Conservation (phyloP, 2,888 invertebrate species). For the Oxyteleia sp. region DNA sequence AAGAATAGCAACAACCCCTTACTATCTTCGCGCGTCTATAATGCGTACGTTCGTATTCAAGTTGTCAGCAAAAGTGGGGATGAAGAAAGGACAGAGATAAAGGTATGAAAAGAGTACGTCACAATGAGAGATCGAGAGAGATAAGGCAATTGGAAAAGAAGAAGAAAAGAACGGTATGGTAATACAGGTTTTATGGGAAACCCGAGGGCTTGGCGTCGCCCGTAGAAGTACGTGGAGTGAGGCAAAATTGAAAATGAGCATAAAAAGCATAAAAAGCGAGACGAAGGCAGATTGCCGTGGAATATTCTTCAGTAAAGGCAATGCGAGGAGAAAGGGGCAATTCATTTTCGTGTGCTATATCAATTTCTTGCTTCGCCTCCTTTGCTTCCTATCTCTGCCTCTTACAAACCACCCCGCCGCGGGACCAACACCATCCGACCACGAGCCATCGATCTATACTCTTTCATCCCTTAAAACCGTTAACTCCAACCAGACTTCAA, state of each 20-base stretch:
- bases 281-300: constrained; percentile 87
- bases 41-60: constrained; percentile 83
- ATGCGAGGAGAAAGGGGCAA: constrained; percentile 80
- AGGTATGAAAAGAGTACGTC: constrained; percentile 52
- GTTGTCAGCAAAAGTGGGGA: constrained; percentile 79
- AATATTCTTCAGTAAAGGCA: constrained; percentile 85
- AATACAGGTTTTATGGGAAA: constrained; percentile 85
- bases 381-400: constrained; percentile 72
- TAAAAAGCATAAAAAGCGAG: constrained; percentile 85
- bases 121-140: constrained; percentile 66
- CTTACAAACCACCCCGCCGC: constrained; percentile 71
- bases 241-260: constrained; percentile 87
- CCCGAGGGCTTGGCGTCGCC: constrained; percentile 78
- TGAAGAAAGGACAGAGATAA: constrained; percentile 57
- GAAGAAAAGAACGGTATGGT: constrained; percentile 80
- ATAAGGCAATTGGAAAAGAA: constrained; percentile 65
- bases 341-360: constrained; percentile 88
- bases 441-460: constrained; percentile 84
- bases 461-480: constrained; percentile 87
- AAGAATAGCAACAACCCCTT: constrained; percentile 48
- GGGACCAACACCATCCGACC: constrained; percentile 74
- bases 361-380: constrained; percentile 87
- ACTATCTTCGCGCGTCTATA: constrained; percentile 67
- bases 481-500: constrained; percentile 86
- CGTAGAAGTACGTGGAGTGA: constrained; percentile 74